Evolutionary conservation across 2,888 invertebrate genomes (phyloP).

Genomic region (Andrena dorsata): DNA sequence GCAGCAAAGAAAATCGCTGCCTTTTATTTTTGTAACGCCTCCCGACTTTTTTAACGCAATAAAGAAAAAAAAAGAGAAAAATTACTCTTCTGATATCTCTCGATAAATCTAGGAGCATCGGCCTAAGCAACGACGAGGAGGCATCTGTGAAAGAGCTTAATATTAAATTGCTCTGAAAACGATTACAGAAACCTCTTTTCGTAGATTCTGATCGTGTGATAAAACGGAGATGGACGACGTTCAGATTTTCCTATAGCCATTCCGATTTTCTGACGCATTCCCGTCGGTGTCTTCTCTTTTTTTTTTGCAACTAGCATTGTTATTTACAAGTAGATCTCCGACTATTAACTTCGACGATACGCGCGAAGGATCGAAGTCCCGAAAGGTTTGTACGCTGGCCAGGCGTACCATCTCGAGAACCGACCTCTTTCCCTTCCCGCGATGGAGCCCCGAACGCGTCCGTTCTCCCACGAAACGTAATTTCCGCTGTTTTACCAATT

Average conservation of each 20-base stretch:
- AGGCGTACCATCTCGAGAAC: not conserved
- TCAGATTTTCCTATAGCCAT: conserved; percentile 21
- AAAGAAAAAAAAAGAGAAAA: conserved; percentile 12
- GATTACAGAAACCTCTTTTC: conserved; percentile 61
- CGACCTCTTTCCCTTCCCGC: not conserved
- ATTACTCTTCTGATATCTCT: conserved; percentile 31
- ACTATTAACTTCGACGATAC: not conserved
- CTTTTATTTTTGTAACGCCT: conserved; percentile 22
- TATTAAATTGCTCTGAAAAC: conserved; percentile 50
- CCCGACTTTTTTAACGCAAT: not conserved
- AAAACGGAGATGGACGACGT: conserved; percentile 79
- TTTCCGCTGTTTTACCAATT: conserved; percentile 68
- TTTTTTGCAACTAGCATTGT: not conserved
- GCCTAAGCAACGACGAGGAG: conserved; percentile 31
- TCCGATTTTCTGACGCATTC: conserved; percentile 20
- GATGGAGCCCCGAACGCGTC: conserved; percentile 54
- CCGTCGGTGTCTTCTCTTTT: not conserved
- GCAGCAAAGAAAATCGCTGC: not conserved
- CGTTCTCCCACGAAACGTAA: conserved; percentile 77
- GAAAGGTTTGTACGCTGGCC: not conserved
- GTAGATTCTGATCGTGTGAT: conserved; percentile 82
- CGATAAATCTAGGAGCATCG: conserved; percentile 19
- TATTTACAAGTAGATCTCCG: not conserved
- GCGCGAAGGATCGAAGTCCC: not conserved
- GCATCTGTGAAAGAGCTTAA: conserved; percentile 67